Conservation (phyloP, 2,888 invertebrate genomes). For the Resseliella maxima region DNA sequence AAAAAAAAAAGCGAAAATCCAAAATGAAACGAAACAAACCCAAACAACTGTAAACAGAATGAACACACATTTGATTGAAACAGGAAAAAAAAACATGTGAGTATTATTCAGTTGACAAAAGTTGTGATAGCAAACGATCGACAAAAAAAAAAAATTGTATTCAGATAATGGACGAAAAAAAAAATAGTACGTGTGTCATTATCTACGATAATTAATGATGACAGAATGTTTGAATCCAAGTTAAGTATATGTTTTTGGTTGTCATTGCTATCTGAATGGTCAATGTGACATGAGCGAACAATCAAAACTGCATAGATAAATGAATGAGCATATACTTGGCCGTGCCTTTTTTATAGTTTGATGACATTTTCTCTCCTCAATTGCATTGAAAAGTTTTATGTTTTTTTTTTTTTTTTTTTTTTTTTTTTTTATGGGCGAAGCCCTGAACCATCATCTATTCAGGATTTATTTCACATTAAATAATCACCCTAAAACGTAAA, state of each 20-base stretch:
- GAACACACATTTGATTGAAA: not conserved
- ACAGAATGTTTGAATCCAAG: slow-evolving; percentile 8
- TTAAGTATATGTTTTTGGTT: slow-evolving; percentile 34
- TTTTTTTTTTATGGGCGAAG: not conserved
- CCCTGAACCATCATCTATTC: not conserved
- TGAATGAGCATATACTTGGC: not conserved
- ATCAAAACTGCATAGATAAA: not conserved
- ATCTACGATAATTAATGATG: slow-evolving; percentile 43
- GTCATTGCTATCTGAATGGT: not conserved
- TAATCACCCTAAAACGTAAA: not conserved
- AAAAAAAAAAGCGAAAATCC: too few species aligned
- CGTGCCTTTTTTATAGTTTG: not conserved
- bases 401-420: too few species aligned
- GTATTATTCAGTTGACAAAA: not conserved
- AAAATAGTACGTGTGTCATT: not conserved
- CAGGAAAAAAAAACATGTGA: not conserved
- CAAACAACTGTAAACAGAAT: slow-evolving; percentile 15
- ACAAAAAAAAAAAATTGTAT: not conserved
- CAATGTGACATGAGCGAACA: not conserved
- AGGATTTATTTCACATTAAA: not conserved
- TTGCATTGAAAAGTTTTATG: not conserved
- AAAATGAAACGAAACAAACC: too few species aligned
- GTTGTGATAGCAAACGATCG: not conserved
- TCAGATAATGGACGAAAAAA: not conserved
- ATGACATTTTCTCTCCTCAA: not conserved